phyloP scores from a whole-genome alignment of 2,113 vertebrate genomes.

The Pyrgilauda ruficollis region DNA sequence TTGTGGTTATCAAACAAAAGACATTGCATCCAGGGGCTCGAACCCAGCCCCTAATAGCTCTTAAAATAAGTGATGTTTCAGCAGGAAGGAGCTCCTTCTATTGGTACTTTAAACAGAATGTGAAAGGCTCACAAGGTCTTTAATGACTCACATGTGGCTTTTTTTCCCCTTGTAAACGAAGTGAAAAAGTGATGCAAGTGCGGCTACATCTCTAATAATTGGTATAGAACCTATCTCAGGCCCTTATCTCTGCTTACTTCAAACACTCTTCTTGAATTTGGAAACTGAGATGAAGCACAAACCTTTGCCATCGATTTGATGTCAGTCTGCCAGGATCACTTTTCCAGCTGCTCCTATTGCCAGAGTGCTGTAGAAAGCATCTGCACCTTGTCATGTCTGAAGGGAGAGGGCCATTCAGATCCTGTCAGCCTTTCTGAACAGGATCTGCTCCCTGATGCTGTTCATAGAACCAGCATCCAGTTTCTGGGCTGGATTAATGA shows the following conservation, averaged over 20 bases:
- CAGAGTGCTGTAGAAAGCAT: background rate
- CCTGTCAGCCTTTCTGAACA: background rate
- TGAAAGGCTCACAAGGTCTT: background rate
- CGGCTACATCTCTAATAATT: background rate
- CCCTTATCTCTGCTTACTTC: background rate
- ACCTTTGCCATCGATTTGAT: background rate
- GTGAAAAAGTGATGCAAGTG: background rate
- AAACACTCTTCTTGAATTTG: background rate
- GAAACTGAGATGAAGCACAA: background rate
- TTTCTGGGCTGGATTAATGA: background rate
- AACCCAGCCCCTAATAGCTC: background rate
- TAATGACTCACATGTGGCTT: background rate
- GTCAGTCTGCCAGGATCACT: background rate
- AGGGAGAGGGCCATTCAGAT: background rate
- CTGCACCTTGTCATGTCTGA: background rate
- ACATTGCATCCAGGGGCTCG: rapidly evolving
- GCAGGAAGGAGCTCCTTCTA: background rate
- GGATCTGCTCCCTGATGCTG: background rate
- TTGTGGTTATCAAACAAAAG: background rate
- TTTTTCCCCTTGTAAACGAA: background rate
- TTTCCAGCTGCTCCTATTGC: background rate
- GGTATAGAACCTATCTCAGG: background rate
- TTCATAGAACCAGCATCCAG: background rate
- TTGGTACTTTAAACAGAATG: background rate
- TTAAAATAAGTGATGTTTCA: background rate